These are phyloP conservation scores for Ophiodon elongatus DNA, from an alignment of 2,113 vertebrate species.

Conservation along the genomic window DNA sequence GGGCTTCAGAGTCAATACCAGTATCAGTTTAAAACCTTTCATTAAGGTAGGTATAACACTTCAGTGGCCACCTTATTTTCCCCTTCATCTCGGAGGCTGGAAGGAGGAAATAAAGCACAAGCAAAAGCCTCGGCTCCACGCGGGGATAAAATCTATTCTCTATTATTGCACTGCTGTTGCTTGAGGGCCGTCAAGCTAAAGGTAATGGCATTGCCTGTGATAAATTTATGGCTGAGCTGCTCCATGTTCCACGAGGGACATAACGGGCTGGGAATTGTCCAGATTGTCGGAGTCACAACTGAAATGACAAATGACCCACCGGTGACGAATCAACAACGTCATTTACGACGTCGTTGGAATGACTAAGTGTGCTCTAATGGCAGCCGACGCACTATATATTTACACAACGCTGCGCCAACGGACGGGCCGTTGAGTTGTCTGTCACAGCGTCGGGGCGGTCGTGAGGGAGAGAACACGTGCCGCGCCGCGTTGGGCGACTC, in stretches of 20 bases:
- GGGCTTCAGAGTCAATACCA: slow-evolving; percentile 65
- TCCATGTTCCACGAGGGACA: slow-evolving; percentile 71
- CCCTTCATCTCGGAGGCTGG: slow-evolving; percentile 77
- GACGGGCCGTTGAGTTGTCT: neutral
- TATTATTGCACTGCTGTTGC: slow-evolving; percentile 81
- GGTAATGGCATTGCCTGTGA: slow-evolving; percentile 82
- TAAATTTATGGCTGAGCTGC: slow-evolving; percentile 76
- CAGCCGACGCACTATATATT: slow-evolving; percentile 42
- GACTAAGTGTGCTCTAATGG: slow-evolving; percentile 64
- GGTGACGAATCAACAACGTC: slow-evolving; percentile 74
- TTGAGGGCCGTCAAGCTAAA: slow-evolving; percentile 79
- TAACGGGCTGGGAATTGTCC: slow-evolving; percentile 70
- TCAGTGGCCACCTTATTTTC: slow-evolving; percentile 77
- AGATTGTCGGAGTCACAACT: slow-evolving; percentile 74
- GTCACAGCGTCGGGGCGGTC: slow-evolving; percentile 22
- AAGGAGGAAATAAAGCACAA: slow-evolving; percentile 79
- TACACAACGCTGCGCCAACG: slow-evolving; percentile 40
- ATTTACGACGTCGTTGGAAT: slow-evolving; percentile 69
- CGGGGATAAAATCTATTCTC: slow-evolving; percentile 84
- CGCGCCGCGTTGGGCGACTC: neutral
- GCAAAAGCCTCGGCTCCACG: slow-evolving; percentile 70
- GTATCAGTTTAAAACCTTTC: slow-evolving; percentile 74
- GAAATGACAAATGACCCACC: slow-evolving; percentile 74
- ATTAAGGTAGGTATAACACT: slow-evolving; percentile 77
- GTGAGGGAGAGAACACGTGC: neutral